These are phyloP conservation scores for Lanistes nyassanus DNA, from an alignment of 1,140 invertebrate genomes.

Conservation along the genomic window DNA sequence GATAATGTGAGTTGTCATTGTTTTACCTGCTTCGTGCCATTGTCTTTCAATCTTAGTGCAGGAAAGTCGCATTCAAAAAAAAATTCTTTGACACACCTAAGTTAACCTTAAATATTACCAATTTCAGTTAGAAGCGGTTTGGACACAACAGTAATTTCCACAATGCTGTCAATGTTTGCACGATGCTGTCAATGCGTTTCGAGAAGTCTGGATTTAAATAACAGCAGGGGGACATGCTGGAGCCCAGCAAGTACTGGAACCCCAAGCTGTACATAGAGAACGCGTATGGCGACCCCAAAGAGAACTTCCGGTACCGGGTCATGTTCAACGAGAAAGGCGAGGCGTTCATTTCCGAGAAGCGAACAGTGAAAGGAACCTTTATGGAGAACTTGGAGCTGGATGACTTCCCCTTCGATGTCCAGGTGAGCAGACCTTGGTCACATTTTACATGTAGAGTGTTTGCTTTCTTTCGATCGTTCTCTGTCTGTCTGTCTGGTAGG, in stretches of 20 bases:
- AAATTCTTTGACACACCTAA: too few species aligned
- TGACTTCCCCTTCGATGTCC: slow-evolving; percentile 66
- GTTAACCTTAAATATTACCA: too few species aligned
- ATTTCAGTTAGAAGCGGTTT: too few species aligned
- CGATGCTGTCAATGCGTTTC: too few species aligned
- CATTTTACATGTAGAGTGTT: neutral
- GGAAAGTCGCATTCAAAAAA: too few species aligned
- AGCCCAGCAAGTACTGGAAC: slow-evolving; percentile 63
- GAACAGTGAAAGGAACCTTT: slow-evolving; percentile 64
- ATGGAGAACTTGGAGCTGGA: slow-evolving; percentile 66
- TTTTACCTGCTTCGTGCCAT: too few species aligned
- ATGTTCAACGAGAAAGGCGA: slow-evolving; percentile 61
- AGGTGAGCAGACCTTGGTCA: slow-evolving; percentile 45
- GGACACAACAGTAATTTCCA: too few species aligned
- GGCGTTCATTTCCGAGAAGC: slow-evolving; percentile 61
- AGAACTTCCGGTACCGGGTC: slow-evolving; percentile 56
- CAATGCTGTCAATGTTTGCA: too few species aligned
- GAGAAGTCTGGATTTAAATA: neutral
- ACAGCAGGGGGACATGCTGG: slow-evolving; percentile 55
- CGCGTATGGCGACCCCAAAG: slow-evolving; percentile 63
- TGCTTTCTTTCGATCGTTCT: neutral
- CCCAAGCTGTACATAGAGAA: slow-evolving; percentile 67
- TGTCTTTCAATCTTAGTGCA: too few species aligned
- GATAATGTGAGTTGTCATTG: too few species aligned
- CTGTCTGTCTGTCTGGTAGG: neutral